Base-by-base conservation (phyloP, 2,113 vertebrate species). In the Neolamprologus brichardi region DNA sequence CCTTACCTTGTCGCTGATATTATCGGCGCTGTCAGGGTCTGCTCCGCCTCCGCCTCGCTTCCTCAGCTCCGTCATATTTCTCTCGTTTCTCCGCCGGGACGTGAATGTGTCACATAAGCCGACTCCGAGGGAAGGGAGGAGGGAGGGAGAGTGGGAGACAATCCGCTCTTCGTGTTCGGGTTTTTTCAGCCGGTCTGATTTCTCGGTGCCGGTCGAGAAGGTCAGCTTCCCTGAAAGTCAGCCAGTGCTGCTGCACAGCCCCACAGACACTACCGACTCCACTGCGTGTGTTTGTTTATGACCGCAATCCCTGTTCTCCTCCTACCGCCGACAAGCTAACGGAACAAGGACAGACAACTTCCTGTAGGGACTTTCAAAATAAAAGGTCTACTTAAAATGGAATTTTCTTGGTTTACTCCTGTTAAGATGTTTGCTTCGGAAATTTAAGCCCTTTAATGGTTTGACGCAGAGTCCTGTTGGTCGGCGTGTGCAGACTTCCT, bases 51-150 rank as follows among this genome's bases (percentile, higher is more conserved):
- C 95, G 14, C 90, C 94, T 91, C 96, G 92, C 91, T 90, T 95
- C 92, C 96, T 93, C 89, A 97, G 94, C 95, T 96, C 96, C 75
- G 96, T 96, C 96, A 97, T 97, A 89, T 89, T 87, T 83, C 54
- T 82, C 82, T 87, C 81, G 87, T 82, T 79, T 85, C 84, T 53
- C 88, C 39, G 62, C 84, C 44, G 85, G 92, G 89, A 93, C 85
- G 88, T 79, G 80, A 84, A 83, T 64, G 88, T 88, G 88, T 93
- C 90, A 91, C 92, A 92, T 91, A 95, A 93, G 18, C 88, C 82
- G 83, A 85, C 11, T 84, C 84, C 82, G 37, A 51, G 87, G 34
- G 14, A 13, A 10, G 25, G 25, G 39, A 17, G 17, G 34, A 12
- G 62, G 32, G 32, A 41, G 56, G 23, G 18, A 13, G n/a, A 10